These are phyloP conservation scores for Taenaris catops DNA, from an alignment of 2,888 invertebrate genomes.

Conservation along the genomic window DNA sequence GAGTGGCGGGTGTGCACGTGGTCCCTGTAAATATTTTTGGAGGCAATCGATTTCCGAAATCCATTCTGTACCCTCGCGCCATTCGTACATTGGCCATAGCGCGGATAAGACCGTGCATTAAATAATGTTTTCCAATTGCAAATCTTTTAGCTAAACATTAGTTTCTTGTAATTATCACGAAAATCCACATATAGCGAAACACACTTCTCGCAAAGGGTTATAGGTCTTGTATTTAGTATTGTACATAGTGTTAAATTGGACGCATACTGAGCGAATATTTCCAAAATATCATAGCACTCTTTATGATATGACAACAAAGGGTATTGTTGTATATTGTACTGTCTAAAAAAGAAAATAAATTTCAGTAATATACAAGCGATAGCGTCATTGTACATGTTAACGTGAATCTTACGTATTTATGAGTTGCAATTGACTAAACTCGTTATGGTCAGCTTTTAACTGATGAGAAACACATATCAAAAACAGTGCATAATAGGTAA, in stretches of 20 bases:
- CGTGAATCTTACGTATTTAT: too few relatives aligned
- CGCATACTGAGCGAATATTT: slow-evolving; percentile 73
- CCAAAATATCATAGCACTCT: slow-evolving; percentile 45
- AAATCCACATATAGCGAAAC: slow-evolving; percentile 74
- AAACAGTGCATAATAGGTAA: too few relatives aligned
- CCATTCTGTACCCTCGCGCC: slow-evolving; percentile 68
- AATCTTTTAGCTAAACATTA: too few relatives aligned
- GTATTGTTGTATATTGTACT: slow-evolving; percentile 26
- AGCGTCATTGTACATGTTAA: too few relatives aligned
- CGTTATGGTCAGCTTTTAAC: too few relatives aligned
- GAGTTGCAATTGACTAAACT: too few relatives aligned
- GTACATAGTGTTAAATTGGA: slow-evolving; percentile 82
- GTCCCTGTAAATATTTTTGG: slow-evolving; percentile 72
- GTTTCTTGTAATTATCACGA: slow-evolving; percentile 65
- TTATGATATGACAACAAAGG: slow-evolving; percentile 30
- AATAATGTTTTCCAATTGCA: neutral
- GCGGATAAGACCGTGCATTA: slow-evolving; percentile 40
- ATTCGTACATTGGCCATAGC: slow-evolving; percentile 28
- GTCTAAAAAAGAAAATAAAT: slow-evolving; percentile 31
- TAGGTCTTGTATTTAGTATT: slow-evolving; percentile 79
- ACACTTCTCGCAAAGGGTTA: slow-evolving; percentile 81
- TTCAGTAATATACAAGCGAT: slow-evolving; percentile 2
- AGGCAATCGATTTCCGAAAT: slow-evolving; percentile 79
- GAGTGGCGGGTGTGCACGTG: slow-evolving; percentile 50
- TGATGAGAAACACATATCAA: too few relatives aligned